Base-by-base conservation (phyloP, 2,113 vertebrate species). In the Pygoscelis adeliae region DNA sequence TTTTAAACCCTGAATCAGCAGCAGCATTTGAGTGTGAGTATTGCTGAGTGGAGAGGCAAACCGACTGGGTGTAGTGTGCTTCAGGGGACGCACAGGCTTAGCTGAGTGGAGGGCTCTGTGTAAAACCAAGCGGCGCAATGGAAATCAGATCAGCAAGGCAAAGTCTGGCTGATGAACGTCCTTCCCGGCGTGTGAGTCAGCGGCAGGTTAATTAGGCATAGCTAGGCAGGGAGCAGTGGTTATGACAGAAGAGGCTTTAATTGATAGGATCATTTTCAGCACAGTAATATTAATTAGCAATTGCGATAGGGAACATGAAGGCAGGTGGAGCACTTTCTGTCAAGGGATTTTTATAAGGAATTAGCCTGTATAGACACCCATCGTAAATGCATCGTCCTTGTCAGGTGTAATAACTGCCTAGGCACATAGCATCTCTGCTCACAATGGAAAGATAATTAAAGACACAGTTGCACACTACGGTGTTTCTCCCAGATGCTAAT, bases 271-370 rank as follows among this genome's bases (percentile, higher is more conserved):
- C 81, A 5, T 95, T 97, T 96, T 93, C 91, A 91, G 87, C 89
- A 89, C 70, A 93, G 88, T 95, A 85, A 90, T 96, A 90, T 96
- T 83, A 97, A 93, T 95, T 95, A 95, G 91, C 74, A 93, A 52
- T 88, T 95, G 83, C 3, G 42, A 95, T 97, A 97, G 89, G 79
- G 88, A 97, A 82, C 90, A 89, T 40, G 59, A 93, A 95, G 89
- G 91, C 72, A 91, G 77, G 87, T 88, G 93, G 81, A 96, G 72
- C 86, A 59, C 91, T 97, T 94, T 97, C 95, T 90, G 83, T 79
- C 62, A 79, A 93, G 94, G 72, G 92, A 96, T 98, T 98, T 98
- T 97, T 97, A 96, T 96, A 97, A 97, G 95, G 97, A 97, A 98
- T 98, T 98, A 98, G 76, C 91, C 89, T 96, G 87, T 96, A 84